phyloP scores from a whole-genome alignment of 2,797 vertebrate species.

The Poeciliopsis turneri region DNA sequence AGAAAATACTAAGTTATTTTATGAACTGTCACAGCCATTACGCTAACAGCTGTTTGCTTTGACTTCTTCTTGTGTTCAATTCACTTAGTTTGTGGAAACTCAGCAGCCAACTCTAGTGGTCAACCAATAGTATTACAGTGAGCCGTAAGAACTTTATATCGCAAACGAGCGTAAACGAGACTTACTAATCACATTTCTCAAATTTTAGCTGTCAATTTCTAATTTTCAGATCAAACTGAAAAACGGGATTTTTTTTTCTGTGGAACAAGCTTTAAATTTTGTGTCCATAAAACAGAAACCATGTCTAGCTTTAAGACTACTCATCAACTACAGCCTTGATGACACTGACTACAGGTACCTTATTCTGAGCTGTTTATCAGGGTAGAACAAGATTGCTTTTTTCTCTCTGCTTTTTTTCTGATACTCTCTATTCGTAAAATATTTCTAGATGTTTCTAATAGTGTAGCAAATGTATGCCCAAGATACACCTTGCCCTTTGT shows the following conservation, averaged over 20 bases:
- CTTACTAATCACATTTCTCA: background rate
- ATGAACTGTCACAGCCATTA: conserved; percentile 1
- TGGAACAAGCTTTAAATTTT: background rate
- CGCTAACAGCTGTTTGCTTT: conserved; percentile 40
- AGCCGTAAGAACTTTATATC: background rate
- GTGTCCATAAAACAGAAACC: background rate
- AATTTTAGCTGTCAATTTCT: background rate
- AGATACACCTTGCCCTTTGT: background rate
- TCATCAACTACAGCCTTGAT: background rate
- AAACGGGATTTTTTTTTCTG: background rate
- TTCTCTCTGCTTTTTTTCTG: background rate
- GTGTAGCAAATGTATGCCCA: background rate
- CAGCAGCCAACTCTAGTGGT: conserved; percentile 18
- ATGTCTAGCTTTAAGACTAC: no score
- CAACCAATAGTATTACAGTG: rapidly evolving
- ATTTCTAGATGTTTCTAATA: background rate
- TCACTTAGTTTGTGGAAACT: rapidly evolving
- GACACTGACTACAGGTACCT: background rate
- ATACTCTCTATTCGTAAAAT: background rate
- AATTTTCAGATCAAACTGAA: background rate
- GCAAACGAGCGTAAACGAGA: background rate
- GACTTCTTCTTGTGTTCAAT: conserved; percentile 27
- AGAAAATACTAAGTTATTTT: background rate
- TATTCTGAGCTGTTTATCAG: background rate
- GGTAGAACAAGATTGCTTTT: background rate